phyloP scores from a whole-genome alignment of 2,888 invertebrate species.

The Colostygia pectinataria region DNA sequence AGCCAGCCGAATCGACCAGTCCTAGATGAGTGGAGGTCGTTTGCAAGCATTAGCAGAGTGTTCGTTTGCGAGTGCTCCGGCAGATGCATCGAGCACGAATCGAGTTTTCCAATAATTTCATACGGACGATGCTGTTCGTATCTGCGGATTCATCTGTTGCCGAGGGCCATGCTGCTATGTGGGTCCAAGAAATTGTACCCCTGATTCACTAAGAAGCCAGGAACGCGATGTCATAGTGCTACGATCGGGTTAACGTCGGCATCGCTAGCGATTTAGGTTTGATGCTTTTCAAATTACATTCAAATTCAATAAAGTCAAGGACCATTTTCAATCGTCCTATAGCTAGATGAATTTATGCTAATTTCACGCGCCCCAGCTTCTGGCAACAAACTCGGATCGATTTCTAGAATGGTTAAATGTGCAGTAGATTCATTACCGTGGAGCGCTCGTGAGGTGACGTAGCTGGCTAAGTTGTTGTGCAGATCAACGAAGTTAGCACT shows the following conservation, averaged over 20 bases:
- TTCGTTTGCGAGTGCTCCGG: slow-evolving; percentile 40
- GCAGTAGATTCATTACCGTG: no score
- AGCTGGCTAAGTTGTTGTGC: no score
- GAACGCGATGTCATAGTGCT: not conserved
- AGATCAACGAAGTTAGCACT: no score
- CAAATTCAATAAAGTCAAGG: no score
- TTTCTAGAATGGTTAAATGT: no score
- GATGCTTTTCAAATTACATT: no score
- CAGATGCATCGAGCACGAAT: slow-evolving; percentile 79
- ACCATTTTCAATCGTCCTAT: no score
- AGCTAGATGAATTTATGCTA: no score
- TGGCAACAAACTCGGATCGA: no score
- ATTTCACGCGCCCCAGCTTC: no score
- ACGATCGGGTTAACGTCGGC: no score
- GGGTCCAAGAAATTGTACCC: slow-evolving; percentile 40
- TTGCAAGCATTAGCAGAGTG: slow-evolving; percentile 65
- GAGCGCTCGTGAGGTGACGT: no score
- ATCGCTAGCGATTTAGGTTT: not conserved
- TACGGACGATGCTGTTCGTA: slow-evolving; percentile 71
- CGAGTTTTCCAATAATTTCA: slow-evolving; percentile 80
- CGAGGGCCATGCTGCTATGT: slow-evolving; percentile 67
- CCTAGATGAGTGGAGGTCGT: slow-evolving; percentile 49
- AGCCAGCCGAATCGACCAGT: not conserved
- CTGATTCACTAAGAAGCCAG: slow-evolving; percentile 1
- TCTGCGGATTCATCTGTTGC: slow-evolving; percentile 68